Conservation (phyloP, 2,888 invertebrate species). For the Rhabditoides inermis region DNA sequence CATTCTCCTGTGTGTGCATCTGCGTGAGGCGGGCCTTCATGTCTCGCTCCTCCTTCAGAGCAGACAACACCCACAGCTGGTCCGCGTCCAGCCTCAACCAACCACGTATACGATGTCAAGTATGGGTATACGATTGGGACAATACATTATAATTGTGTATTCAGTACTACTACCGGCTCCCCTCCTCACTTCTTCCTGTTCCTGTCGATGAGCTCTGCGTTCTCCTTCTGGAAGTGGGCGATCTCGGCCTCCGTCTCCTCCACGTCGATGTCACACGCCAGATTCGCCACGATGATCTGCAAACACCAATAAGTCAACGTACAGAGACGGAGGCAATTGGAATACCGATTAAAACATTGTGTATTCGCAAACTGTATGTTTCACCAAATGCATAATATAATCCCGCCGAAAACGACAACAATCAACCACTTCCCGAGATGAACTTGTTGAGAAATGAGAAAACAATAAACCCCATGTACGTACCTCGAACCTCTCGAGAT, state of each 20-base stretch:
- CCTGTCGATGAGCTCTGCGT: conserved; percentile 42
- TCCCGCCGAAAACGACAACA: neutral
- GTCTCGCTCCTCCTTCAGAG: conserved; percentile 53
- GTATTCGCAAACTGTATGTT: neutral
- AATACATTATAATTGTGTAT: too few species aligned
- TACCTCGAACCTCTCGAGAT: conserved; percentile 85
- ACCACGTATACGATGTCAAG: too few species aligned
- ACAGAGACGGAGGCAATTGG: too few species aligned
- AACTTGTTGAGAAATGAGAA: too few species aligned
- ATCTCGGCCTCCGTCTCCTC: conserved; percentile 38
- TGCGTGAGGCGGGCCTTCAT: conserved; percentile 26
- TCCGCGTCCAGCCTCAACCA: conserved; percentile 56
- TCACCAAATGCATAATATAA: neutral
- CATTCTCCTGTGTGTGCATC: too few species aligned
- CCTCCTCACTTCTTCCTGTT: conserved; percentile 36
- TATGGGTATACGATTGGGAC: too few species aligned
- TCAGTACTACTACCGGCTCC: too few species aligned
- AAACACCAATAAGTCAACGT: too few species aligned
- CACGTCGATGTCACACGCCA: conserved; percentile 38
- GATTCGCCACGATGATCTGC: conserved; percentile 35
- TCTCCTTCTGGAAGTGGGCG: conserved; percentile 28
- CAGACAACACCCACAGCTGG: conserved; percentile 61
- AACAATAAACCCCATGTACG: too few species aligned
- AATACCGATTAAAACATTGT: neutral
- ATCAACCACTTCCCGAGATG: too few species aligned